These are phyloP conservation scores for Phrynosoma blainvillii DNA, from an alignment of 2,113 vertebrate species.

Conservation along the genomic window DNA sequence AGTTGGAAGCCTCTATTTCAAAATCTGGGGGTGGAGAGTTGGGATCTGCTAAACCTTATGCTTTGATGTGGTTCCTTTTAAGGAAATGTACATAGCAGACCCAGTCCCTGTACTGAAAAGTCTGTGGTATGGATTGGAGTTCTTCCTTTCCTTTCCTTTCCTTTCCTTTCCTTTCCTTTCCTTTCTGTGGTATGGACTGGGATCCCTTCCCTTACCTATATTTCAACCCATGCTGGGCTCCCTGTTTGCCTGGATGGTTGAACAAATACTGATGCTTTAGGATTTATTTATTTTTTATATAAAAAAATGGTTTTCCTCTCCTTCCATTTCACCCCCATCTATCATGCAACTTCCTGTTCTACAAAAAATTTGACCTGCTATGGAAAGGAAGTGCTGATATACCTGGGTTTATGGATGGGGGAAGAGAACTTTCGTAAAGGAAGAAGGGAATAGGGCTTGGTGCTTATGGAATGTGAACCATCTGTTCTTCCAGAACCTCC, in stretches of 20 bases:
- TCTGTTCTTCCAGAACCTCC: conserved; percentile 71
- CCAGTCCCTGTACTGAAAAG: not conserved
- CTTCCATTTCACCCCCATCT: not conserved
- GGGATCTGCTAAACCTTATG: conserved; percentile 64
- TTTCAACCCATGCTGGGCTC: conserved; percentile 11
- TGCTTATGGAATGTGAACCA: conserved; percentile 63
- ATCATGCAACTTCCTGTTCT: conserved; percentile 49
- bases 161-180: too few species aligned
- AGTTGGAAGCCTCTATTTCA: conserved; percentile 68
- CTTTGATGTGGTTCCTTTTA: conserved; percentile 82
- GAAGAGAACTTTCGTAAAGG: not conserved
- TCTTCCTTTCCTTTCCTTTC: too few species aligned
- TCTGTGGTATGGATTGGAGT: not conserved
- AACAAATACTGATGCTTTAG: conserved; percentile 38
- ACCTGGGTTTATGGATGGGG: conserved; percentile 58
- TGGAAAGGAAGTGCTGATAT: conserved; percentile 61
- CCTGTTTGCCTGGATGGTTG: conserved; percentile 4
- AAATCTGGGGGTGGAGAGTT: conserved; percentile 70
- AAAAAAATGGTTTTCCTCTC: not conserved
- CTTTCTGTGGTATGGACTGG: too few species aligned
- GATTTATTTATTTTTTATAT: not conserved
- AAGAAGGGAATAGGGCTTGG: conserved; percentile 7
- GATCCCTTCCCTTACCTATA: too few species aligned
- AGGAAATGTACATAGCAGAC: conserved; percentile 67
- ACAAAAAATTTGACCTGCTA: conserved; percentile 44